These are phyloP conservation scores for Poeciliopsis prolifica DNA, from an alignment of 2,113 vertebrate genomes.

Conservation along the genomic window DNA sequence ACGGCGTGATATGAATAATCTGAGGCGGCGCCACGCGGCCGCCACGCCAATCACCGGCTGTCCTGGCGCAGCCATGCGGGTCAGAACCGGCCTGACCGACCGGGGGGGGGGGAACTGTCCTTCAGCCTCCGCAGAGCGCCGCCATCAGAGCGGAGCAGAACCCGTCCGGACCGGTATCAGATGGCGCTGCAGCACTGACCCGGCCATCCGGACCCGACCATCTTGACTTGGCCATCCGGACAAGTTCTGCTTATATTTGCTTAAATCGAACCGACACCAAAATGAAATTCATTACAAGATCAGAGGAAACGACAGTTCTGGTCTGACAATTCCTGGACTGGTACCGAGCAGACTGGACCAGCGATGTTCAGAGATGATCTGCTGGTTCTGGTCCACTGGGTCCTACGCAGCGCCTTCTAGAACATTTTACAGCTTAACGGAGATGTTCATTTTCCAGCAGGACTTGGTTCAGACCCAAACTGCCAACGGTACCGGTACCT, in stretches of 20 bases:
- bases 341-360: no score
- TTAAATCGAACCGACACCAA: constrained; percentile 11
- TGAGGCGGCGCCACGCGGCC: constrained; percentile 55
- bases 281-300: constrained; percentile 23
- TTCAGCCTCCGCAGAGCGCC: constrained; percentile 44
- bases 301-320: constrained; percentile 21
- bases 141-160: constrained; percentile 63
- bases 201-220: neutral
- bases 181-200: constrained; percentile 48
- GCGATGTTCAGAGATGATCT: no score
- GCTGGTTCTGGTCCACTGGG: no score
- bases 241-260: constrained; percentile 9
- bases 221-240: no score
- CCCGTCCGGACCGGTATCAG: constrained; percentile 52
- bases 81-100: constrained; percentile 71
- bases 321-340: neutral
- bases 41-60: constrained; percentile 68
- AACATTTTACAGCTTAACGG: no score
- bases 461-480: no score
- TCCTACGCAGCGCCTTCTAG: no score
- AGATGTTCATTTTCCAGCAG: no score
- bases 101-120: constrained; percentile 63
- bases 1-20: constrained; percentile 80
- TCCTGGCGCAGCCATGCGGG: constrained; percentile 63
- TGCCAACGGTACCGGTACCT: no score